Evolutionary conservation across 2,888 invertebrate species (phyloP), one percentile per base, ranked within the genome.

Genomic region (Drosophila birchii): DNA sequence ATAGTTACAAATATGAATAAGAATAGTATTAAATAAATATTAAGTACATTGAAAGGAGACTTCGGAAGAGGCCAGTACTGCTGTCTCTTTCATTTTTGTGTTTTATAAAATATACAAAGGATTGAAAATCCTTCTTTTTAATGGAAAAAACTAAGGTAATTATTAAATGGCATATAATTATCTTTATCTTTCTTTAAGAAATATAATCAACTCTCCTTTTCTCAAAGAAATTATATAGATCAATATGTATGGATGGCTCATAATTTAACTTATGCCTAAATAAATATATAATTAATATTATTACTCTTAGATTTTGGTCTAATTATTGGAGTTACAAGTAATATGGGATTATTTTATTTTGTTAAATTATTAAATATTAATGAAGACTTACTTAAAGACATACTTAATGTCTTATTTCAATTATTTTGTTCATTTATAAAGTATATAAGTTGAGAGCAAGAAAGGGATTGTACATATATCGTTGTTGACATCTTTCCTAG

Each of bases 81-180:
- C n/a, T 14, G n/a, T 56, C 60, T 32, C 57, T 57, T 23, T 60
- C 39, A 7, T 32, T 60, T 39, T 9, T 26, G 51, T 39, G 54
- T 8, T 23, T 1, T 4, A 23, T 14, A 9, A 3, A 29, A 49
- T 11, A n/a, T 29, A 16, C 0, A 45, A 45, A 2, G 16, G 16
- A 26, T 26, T 16, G 14, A 4, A 45, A 9, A 26, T 51, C 51
- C 34, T 23, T 44, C 23, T 44, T 20, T 14, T 14, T 23, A 5
- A 1, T 18, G 1, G 4, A 3, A 9, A 18, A n/a, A 18, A 39
- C 9, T 18, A 41, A 41, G 11, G 41, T 41, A 23, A 3, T 3
- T 14, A 23, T 23, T 16, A 8, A 14, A 14, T 3, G 23, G 16
- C 8, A 44, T 16, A 8, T 7, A 44, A 44, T 23, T 14, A 5